phyloP scores from a whole-genome alignment of 2,888 invertebrate genomes.

The Nudaria mundana region DNA sequence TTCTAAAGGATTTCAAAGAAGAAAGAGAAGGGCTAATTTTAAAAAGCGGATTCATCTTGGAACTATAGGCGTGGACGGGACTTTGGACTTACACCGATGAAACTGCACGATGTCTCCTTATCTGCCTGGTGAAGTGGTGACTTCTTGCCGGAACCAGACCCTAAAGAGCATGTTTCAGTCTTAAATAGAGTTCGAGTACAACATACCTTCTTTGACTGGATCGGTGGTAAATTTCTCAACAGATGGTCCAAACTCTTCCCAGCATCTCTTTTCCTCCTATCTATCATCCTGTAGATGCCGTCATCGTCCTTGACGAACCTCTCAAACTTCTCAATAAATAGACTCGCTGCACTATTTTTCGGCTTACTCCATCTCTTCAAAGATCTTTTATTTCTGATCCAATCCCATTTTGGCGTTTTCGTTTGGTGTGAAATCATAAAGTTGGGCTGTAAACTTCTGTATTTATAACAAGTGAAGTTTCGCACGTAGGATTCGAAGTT shows the following conservation, averaged over 20 bases:
- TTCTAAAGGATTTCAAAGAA: no score
- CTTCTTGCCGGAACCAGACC: no score
- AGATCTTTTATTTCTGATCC: constrained; percentile 46
- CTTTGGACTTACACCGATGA: no score
- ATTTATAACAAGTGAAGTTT: constrained; percentile 41
- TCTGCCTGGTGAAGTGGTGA: no score
- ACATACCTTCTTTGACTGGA: constrained; percentile 37
- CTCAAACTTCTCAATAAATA: constrained; percentile 31
- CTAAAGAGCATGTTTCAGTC: no score
- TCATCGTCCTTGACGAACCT: constrained; percentile 36
- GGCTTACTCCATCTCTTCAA: constrained; percentile 7
- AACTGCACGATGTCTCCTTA: no score
- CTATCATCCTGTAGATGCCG: constrained; percentile 43
- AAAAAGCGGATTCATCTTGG: no score
- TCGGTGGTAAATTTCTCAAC: constrained; percentile 38
- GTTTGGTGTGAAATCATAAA: constrained; percentile 31
- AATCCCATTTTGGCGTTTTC: constrained; percentile 34
- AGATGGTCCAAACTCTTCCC: constrained; percentile 23
- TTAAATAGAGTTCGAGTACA: no score
- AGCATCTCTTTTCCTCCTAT: constrained; percentile 30
- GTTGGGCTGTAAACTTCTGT: constrained; percentile 25
- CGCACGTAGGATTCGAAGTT: constrained; percentile 39
- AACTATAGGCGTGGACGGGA: no score
- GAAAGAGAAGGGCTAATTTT: no score
- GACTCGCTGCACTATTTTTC: background rate